These are phyloP conservation scores for Miniopterus natalensis DNA, from an alignment of 2,113 vertebrate species.

Conservation along the genomic window DNA sequence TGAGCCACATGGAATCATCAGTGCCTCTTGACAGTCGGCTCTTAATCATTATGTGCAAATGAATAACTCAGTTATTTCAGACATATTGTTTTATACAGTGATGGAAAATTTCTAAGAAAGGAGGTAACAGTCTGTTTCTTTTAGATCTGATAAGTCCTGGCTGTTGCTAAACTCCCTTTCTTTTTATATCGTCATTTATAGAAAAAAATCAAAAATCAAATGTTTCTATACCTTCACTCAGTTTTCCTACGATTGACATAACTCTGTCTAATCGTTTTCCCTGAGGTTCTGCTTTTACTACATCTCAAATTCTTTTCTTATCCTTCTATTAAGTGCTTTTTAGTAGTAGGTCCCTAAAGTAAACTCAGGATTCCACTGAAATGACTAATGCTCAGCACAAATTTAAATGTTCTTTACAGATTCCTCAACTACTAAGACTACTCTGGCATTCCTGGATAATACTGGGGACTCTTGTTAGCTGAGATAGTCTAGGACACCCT, in stretches of 20 bases:
- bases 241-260: background rate
- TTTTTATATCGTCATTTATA: constrained; percentile 5
- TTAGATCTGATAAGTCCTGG: background rate
- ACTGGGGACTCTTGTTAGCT: background rate
- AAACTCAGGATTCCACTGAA: constrained; percentile 11
- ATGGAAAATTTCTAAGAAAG: constrained; percentile 6
- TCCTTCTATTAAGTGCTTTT: constrained; percentile 11
- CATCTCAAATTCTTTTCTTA: constrained; percentile 16
- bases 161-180: background rate
- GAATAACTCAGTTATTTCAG: constrained; percentile 1
- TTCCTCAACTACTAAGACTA: background rate
- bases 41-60: background rate
- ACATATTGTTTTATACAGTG: background rate
- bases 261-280: background rate
- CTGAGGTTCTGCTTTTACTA: background rate
- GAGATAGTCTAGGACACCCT: background rate
- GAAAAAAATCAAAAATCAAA: background rate
- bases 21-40: background rate
- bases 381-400: background rate
- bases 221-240: background rate
- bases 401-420: constrained; percentile 51
- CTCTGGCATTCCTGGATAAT: background rate
- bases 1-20: fast-evolving
- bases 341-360: background rate
- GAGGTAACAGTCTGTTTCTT: background rate